Evolutionary conservation across 2,113 vertebrate genomes (phyloP), one percentile per base, ranked within the genome.

Genomic region (Pedetes capensis): DNA sequence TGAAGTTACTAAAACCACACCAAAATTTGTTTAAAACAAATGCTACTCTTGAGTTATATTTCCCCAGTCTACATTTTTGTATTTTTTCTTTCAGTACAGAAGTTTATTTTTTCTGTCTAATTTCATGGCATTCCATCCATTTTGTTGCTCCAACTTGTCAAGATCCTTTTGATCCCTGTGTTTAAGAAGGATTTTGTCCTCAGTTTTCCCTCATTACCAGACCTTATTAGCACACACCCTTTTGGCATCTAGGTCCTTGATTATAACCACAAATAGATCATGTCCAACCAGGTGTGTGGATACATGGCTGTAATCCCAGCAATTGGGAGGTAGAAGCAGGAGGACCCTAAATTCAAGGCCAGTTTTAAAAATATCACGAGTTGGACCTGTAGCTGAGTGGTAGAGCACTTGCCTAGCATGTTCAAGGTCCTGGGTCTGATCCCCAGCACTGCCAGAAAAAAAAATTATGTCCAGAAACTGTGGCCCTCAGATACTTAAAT

Each of bases 41-140:
- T 71, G 23, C 42, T 79, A 39, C 42, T 81, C n/a, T 88, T 69
- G 87, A 80, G 93, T 66, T 29, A 9, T 88, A 37, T 61, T 51
- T 74, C 6, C 25, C 44, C 27, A 18, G 25, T 83, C 9, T 90
- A 23, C 12, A 32, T 87, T 87, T 74, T 90, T 66, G n/a, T 66
- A 34, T 87, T 57, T 57, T 79, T 12, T 89, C 17, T 3, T 72
- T 96, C 92, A 29, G 8, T 47, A 75, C 32, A 87, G 3, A 61
- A 32, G 23, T 64, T 55, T n/a, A 71, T 39, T 80, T 27, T 49
- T 49, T 6, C 47, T 63, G 32, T 76, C 76, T 61, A 82, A 74
- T 94, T 96, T 95, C 57, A 79, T 5, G 61, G 0, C 89, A 23
- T 89, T 95, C 57, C 39, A 81, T 64, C 29, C 49, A 57, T 91